Evolutionary conservation across 2,888 invertebrate genomes (phyloP).

Genomic region (Ichneumoninae sp.): DNA sequence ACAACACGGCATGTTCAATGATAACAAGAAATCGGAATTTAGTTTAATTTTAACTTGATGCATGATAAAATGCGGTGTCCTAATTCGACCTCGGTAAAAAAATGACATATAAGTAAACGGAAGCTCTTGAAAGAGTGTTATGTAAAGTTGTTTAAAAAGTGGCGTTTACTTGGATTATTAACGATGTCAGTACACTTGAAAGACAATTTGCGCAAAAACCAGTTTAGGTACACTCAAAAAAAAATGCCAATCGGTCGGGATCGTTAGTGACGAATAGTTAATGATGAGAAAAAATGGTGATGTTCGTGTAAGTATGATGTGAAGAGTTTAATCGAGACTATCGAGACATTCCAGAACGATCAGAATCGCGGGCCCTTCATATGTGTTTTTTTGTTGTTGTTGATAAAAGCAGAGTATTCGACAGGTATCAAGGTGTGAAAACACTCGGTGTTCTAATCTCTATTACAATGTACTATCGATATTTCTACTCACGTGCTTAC

Average conservation of each 20-base stretch:
- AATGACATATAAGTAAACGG: too few species aligned
- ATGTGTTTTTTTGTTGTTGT: constrained; percentile 27
- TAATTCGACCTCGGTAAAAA: too few species aligned
- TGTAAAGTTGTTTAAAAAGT: too few species aligned
- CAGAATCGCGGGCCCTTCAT: constrained; percentile 36
- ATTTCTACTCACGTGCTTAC: constrained; percentile 34
- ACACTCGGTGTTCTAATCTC: constrained; percentile 27
- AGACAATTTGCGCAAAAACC: too few species aligned
- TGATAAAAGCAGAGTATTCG: constrained; percentile 67
- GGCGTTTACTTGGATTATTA: too few species aligned
- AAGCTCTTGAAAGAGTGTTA: too few species aligned
- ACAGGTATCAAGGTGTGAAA: constrained; percentile 65
- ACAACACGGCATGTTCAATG: constrained; percentile 67
- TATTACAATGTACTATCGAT: constrained; percentile 14
- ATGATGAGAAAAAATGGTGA: background rate
- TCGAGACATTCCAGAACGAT: constrained; percentile 22
- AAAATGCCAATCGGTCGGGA: constrained; percentile 1
- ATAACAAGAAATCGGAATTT: background rate
- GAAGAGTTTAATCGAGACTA: background rate
- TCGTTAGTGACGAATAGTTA: constrained; percentile 43
- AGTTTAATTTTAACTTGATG: background rate
- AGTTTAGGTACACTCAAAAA: too few species aligned
- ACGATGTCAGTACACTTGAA: too few species aligned
- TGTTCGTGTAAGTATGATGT: background rate
- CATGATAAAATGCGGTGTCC: too few species aligned